Percentiles rank a stretch among this genome's conserved stretches.
Evolutionary conservation across 1,140 invertebrate genomes (phyloP).

Genomic region (Contarinia nasturtii): DNA sequence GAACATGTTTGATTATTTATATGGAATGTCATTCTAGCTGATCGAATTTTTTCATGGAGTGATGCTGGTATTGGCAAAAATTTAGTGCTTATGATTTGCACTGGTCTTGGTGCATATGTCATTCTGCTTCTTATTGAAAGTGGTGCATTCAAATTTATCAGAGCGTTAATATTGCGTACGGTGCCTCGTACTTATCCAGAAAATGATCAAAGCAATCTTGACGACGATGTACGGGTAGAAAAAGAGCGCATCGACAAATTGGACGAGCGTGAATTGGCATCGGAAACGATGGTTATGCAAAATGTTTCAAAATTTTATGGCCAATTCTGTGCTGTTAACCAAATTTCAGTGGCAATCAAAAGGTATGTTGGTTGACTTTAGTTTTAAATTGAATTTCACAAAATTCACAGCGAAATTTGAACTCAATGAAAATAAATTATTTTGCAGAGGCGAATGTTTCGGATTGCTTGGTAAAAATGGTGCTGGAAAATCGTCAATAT

Average conservation of each 20-base stretch:
- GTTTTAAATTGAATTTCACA: neutral
- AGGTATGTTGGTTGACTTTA: constrained; percentile 11
- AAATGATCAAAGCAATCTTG: constrained; percentile 6
- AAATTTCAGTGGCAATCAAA: constrained; percentile 36
- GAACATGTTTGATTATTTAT: neutral
- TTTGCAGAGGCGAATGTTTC: constrained; percentile 41
- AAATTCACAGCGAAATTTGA: neutral
- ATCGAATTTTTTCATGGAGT: neutral
- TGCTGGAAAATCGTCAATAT: constrained; percentile 69
- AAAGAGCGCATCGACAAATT: constrained; percentile 17
- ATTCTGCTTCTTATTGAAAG: neutral
- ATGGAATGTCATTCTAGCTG: neutral
- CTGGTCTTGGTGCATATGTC: neutral
- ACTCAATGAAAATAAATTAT: neutral
- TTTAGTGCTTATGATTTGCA: neutral
- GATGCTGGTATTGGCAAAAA: neutral
- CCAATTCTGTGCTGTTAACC: constrained; percentile 42
- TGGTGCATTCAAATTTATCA: neutral
- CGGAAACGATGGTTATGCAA: constrained; percentile 22
- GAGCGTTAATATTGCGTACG: neutral
- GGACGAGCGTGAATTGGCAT: constrained; percentile 5
- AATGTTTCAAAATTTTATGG: constrained; percentile 45
- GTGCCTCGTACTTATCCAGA: neutral
- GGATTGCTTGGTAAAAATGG: constrained; percentile 78
- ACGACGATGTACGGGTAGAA: constrained; percentile 24